Evolutionary conservation across 2,797 vertebrate species (phyloP), one percentile per base, ranked within the genome.

Genomic region (Lithobates pipiens): DNA sequence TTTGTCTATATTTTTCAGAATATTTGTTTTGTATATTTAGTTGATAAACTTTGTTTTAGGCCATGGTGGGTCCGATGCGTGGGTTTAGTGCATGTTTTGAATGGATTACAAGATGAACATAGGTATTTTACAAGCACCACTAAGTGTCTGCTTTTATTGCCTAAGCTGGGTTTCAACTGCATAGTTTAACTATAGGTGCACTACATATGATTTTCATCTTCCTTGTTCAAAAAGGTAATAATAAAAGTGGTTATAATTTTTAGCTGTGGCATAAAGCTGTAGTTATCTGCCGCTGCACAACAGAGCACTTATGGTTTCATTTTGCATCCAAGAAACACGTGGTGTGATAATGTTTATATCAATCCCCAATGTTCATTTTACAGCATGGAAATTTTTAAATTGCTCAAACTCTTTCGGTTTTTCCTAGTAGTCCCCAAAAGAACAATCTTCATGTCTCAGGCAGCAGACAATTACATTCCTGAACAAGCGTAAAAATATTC

Each of bases 391-490:
- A 74, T 78, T 10, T 42, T 77, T 74, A 75, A 83, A 75, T 83
- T 61, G 80, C 69, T 77, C 23, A 27, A 79, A 83, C 70, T 61
- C 74, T 79, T 79, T 68, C 75, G 32, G 76, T 79, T 78, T 83
- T 29, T 83, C 80, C 80, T 74, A 79, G 76, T 75, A 69, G 63
- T 63, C 75, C 80, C 73, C 85, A 77, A 44, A 74, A 83, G 85
- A 39, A 13, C 69, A 87, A 87, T 87, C 61, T 78, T 80, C 76
- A 79, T 69, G 79, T 79, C 83, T 69, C 70, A 87, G 39, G 44
- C 39, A 29, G 80, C 69, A 79, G 85, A 79, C 76, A 83, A 79
- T 87, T 77, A 87, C 76, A 34, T 74, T 83, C 34, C 65, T n/a
- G 75, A 78, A 83, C 75, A 68, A 83, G 76, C 61, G 42, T 61